Conservation (phyloP, 1,140 invertebrate species). For the Colletes latitarsis region DNA sequence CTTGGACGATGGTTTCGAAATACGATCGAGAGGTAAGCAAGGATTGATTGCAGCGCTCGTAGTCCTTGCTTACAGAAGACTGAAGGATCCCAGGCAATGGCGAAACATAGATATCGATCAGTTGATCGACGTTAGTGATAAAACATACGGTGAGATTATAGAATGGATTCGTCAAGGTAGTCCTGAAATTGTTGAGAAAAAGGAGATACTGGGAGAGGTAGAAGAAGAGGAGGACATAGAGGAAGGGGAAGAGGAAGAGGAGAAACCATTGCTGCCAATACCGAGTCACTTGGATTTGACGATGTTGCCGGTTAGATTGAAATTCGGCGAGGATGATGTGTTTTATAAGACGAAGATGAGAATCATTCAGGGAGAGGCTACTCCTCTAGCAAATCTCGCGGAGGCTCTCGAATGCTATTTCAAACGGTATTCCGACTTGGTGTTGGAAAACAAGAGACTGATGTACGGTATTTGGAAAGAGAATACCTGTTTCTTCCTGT, state of each 20-base stretch:
- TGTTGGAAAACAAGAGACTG: slow-evolving; percentile 73
- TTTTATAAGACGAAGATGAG: slow-evolving; percentile 60
- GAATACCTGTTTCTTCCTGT: slow-evolving; percentile 63
- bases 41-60: slow-evolving; percentile 67
- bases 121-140: slow-evolving; percentile 64
- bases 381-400: slow-evolving; percentile 71
- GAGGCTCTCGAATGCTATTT: slow-evolving; percentile 75
- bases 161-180: slow-evolving; percentile 62
- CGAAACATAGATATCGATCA: slow-evolving; percentile 68
- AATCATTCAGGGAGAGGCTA: slow-evolving; percentile 61
- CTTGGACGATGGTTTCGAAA: slow-evolving; percentile 43
- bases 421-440: slow-evolving; percentile 59
- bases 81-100: slow-evolving; percentile 67
- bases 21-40: slow-evolving; percentile 66
- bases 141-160: slow-evolving; percentile 61
- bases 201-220: slow-evolving; percentile 34
- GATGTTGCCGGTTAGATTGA: slow-evolving; percentile 69
- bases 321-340: slow-evolving; percentile 56
- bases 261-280: slow-evolving; percentile 31
- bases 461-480: slow-evolving; percentile 73
- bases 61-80: slow-evolving; percentile 62
- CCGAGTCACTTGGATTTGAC: slow-evolving; percentile 68
- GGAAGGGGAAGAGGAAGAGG: slow-evolving; percentile 34
- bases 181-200: slow-evolving; percentile 28
- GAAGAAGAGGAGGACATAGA: slow-evolving; percentile 53